Evolutionary conservation across 1,140 invertebrate genomes (phyloP), one percentile per base, ranked within the genome.

Genomic region (Apocrypta bakeri): DNA sequence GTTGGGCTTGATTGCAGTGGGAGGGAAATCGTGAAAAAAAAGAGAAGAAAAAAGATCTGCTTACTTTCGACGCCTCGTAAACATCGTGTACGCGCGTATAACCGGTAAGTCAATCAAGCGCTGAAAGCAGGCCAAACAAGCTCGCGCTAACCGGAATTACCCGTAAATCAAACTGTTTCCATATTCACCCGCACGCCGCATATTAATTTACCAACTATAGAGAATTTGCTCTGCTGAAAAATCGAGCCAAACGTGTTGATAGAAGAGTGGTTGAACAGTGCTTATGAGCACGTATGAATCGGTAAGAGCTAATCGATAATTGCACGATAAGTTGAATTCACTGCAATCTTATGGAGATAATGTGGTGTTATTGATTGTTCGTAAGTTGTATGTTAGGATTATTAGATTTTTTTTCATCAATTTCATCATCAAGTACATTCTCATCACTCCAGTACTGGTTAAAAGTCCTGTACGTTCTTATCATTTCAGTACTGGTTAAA

Each of bases 141-240:
- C 8, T 31, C 33, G 1, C 25, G 71, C 33, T 25, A 66, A 66
- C 33, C 48, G 71, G 21, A 81, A 75, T 81, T 74, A 81, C 33
- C 72, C 71, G 68, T 66, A 74, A 81, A 81, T 74, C 42, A 81
- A 81, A 81, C 25, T 24, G 31, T 64, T 81, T 73, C 56, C 69
- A 24, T 40, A 73, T 40, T 80, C 56, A 14, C 17, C n/a, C 14
- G 21, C 48, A 6, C 48, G 24, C n/a, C 48, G 61, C 37, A 33
- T 73, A 73, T 80, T 73, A 64, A 80, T 73, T 80, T 73, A 1
- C 29, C 1, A 68, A 14, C 64, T n/a, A 8, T 27, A 14, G 17
- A 29, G 64, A 77, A 78, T 24, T 12, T 17, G 21, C 29, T 33
- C n/a, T 27, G 21, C 8, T 48, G 48, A 27, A 56, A 74, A 27